phyloP scores from a whole-genome alignment of 1,140 invertebrate species.

The Atta cephalotes region DNA sequence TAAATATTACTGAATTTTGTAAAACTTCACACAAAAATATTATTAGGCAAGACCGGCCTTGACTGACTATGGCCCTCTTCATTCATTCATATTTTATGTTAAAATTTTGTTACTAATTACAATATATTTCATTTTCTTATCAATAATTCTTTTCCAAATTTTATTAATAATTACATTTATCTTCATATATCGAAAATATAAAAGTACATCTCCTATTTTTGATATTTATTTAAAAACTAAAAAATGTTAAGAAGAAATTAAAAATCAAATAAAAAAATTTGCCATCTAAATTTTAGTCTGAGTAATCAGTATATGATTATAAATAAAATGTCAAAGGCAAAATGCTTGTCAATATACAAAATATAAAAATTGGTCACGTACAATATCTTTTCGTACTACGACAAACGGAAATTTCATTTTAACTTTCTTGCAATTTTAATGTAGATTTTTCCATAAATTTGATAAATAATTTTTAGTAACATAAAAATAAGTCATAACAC shows the following conservation, averaged over 20 bases:
- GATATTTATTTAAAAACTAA: not conserved
- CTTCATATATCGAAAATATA: not conserved
- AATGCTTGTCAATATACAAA: not conserved
- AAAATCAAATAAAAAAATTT: slow-evolving; percentile 4
- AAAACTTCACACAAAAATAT: too few species aligned
- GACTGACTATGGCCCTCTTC: too few species aligned
- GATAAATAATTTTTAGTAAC: not conserved
- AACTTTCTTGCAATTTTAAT: slow-evolving; percentile 20
- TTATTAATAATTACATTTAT: not conserved
- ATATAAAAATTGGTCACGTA: not conserved
- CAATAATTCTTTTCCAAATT: not conserved
- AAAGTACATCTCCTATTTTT: not conserved
- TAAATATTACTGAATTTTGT: too few species aligned
- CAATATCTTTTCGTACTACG: not conserved
- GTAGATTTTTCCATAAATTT: not conserved
- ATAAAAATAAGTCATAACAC: not conserved
- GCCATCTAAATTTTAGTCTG: not conserved
- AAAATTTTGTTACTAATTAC: not conserved
- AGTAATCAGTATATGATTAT: not conserved
- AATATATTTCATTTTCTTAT: slow-evolving; percentile 7
- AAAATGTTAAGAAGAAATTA: not conserved
- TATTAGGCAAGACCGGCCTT: too few species aligned
- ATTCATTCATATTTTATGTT: not conserved
- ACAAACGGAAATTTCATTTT: not conserved
- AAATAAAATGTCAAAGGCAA: slow-evolving; percentile 1